These are phyloP conservation scores for Kryptopterus vitreolus DNA, from an alignment of 2,797 vertebrate genomes.

Conservation along the genomic window DNA sequence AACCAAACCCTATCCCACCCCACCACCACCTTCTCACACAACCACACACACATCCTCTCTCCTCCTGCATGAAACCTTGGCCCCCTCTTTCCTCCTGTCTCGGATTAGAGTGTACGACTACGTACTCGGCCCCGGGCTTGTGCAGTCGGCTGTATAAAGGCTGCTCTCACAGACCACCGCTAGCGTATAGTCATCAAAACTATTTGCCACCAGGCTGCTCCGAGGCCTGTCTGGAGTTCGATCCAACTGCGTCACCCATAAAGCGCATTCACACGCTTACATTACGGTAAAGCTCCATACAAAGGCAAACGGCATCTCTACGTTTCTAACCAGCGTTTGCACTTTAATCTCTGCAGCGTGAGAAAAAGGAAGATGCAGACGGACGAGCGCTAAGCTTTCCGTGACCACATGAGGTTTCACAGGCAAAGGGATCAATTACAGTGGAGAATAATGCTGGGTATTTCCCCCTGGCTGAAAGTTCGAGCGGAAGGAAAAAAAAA, in stretches of 20 bases:
- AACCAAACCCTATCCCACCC: slow-evolving; percentile 19
- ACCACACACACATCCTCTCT: slow-evolving; percentile 33
- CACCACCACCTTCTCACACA: too few species aligned
- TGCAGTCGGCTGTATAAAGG: slow-evolving; percentile 47
- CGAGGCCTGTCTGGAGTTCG: slow-evolving; percentile 53
- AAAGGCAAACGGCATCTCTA: not conserved
- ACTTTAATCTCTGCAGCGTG: not conserved
- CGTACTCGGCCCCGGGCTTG: not conserved
- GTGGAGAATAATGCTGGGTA: slow-evolving; percentile 39
- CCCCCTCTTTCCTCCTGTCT: slow-evolving; percentile 49
- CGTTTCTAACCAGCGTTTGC: not conserved
- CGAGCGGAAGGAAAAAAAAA: too few species aligned
- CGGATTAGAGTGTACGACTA: slow-evolving; percentile 28
- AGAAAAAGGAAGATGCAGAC: slow-evolving; percentile 24
- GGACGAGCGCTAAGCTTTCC: slow-evolving; percentile 44
- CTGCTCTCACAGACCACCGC: slow-evolving; percentile 64
- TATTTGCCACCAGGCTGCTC: slow-evolving; percentile 65
- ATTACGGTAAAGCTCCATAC: not conserved
- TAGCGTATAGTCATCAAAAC: slow-evolving; percentile 59
- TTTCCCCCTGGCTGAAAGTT: slow-evolving; percentile 48
- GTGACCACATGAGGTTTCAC: slow-evolving; percentile 62
- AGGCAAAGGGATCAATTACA: slow-evolving; percentile 49
- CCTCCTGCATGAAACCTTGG: not conserved
- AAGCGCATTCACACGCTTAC: slow-evolving; percentile 14
- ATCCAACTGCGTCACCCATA: slow-evolving; percentile 54